Conservation (phyloP, 2,888 invertebrate species). For the Papilio elwesi region DNA sequence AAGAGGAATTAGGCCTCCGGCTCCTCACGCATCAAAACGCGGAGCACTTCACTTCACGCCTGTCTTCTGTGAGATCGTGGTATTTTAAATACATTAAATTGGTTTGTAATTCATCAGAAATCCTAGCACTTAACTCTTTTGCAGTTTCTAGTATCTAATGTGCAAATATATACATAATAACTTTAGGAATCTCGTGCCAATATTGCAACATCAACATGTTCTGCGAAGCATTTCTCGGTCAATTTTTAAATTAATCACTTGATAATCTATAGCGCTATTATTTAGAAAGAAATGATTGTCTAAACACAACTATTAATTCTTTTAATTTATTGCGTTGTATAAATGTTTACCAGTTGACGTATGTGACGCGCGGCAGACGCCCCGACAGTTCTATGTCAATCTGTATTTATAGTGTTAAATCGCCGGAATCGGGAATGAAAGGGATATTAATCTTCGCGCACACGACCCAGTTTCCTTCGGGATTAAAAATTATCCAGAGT, state of each 20-base stretch:
- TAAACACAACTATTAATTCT: constrained; percentile 15
- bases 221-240: neutral
- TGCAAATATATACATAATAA: too few species aligned
- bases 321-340: constrained; percentile 20
- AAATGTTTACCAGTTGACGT: constrained; percentile 9
- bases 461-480: constrained; percentile 42
- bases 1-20: too few species aligned
- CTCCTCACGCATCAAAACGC: too few species aligned
- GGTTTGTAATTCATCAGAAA: too few species aligned
- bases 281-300: constrained; percentile 5
- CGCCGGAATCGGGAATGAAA: constrained; percentile 43
- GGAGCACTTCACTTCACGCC: too few species aligned
- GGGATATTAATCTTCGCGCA: constrained; percentile 43
- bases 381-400: constrained; percentile 38
- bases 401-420: constrained; percentile 40
- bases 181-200: neutral
- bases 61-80: too few species aligned
- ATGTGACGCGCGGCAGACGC: neutral
- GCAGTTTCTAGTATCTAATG: too few species aligned
- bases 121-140: too few species aligned
- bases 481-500: constrained; percentile 23
- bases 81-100: too few species aligned
- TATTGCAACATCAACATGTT: neutral
- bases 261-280: neutral
- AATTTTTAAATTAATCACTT: constrained; percentile 7